A percentile compares a stretch with the other conserved stretches of the same genome.
Evolutionary conservation across 2,797 vertebrate genomes (phyloP).

Genomic region (Adelosebastes latens): DNA sequence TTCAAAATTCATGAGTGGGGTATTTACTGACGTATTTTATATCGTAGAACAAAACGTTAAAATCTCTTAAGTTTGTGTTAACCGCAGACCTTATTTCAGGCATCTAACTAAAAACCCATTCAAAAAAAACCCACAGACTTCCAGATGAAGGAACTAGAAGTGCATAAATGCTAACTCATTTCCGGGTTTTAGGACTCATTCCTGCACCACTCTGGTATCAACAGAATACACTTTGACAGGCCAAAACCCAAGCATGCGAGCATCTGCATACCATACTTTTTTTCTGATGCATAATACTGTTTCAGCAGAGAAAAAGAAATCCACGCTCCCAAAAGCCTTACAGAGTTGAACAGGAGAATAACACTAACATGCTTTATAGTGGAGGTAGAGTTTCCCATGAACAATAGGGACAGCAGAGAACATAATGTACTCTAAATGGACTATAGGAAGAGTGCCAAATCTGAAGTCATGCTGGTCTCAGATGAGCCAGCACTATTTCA

Average conservation of each 20-base stretch:
- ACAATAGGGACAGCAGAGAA: background rate
- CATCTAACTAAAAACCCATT: too few species aligned
- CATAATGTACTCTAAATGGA: background rate
- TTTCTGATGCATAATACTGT: background rate
- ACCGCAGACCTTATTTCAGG: too few species aligned
- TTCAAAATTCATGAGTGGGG: too few species aligned
- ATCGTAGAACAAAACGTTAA: too few species aligned
- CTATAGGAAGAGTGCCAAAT: background rate
- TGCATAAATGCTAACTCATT: too few species aligned
- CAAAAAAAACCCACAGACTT: fast-evolving
- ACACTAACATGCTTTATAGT: background rate
- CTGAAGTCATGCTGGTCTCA: background rate
- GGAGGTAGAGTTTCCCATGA: background rate
- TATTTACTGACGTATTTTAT: too few species aligned
- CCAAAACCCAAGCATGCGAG: background rate
- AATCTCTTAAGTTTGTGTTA: too few species aligned
- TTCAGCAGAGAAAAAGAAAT: background rate
- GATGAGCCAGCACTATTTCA: background rate
- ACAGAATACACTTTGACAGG: background rate
- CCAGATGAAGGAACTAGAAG: too few species aligned
- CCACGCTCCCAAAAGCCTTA: background rate
- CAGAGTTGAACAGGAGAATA: background rate
- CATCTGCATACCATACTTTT: background rate
- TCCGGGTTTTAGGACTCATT: too few species aligned
- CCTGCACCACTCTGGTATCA: background rate